Evolutionary conservation across 2,797 vertebrate genomes (phyloP).

Genomic region (Ctenosaura bakeri): DNA sequence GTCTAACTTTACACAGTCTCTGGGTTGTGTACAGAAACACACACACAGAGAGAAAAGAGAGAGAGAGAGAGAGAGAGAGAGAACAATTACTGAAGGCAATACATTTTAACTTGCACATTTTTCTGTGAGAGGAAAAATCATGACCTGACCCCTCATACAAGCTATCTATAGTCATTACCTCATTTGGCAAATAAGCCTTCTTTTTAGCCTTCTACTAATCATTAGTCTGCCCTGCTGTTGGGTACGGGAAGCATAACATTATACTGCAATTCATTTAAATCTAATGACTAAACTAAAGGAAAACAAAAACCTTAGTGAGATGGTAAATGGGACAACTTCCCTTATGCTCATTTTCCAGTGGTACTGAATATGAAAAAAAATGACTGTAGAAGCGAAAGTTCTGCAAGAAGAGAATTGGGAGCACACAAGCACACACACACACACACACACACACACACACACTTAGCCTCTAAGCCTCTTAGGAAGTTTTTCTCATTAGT

Average conservation of each 20-base stretch:
- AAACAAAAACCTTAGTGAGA: background rate
- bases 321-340: background rate
- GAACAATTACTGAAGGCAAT: background rate
- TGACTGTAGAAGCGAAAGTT: background rate
- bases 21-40: background rate
- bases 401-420: background rate
- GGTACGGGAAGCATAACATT: background rate
- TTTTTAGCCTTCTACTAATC: background rate
- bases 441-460: no score
- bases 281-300: background rate
- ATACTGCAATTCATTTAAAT: background rate
- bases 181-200: background rate
- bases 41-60: no score
- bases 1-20: background rate
- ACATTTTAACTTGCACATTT: background rate
- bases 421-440: background rate
- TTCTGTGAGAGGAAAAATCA: background rate
- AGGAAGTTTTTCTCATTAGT: background rate
- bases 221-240: background rate
- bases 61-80: no score
- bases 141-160: background rate
- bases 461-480: background rate
- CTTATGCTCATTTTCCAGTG: background rate
- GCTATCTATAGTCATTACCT: background rate
- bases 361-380: background rate